phyloP scores from a whole-genome alignment of 2,888 invertebrate species.

The Teleiodes luculella region DNA sequence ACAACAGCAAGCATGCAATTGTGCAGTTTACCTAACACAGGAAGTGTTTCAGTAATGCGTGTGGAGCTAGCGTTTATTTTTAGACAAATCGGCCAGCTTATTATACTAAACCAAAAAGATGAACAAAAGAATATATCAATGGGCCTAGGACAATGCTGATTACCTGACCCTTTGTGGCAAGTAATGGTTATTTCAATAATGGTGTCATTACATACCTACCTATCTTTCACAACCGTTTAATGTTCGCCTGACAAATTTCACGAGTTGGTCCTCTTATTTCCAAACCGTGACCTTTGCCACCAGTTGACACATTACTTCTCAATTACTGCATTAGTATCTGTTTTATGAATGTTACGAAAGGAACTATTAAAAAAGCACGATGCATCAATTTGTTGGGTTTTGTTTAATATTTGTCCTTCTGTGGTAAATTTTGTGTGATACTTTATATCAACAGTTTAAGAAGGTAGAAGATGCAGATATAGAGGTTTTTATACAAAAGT shows the following conservation, averaged over 20 bases:
- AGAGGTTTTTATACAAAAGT: no score
- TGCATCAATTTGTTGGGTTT: conserved; percentile 15
- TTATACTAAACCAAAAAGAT: no score
- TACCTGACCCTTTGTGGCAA: neutral
- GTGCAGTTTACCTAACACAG: no score
- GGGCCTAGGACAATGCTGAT: neutral
- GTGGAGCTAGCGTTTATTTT: no score
- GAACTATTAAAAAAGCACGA: conserved; percentile 19
- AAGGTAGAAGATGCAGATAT: no score
- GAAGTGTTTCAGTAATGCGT: no score
- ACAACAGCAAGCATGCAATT: no score
- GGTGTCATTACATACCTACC: neutral
- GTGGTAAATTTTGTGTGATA: neutral
- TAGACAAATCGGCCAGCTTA: no score
- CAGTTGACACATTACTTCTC: conserved; percentile 12
- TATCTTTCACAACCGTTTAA: conserved; percentile 6
- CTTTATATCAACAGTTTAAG: no score
- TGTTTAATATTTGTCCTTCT: conserved; percentile 12
- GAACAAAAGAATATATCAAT: neutral
- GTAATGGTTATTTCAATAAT: conserved; percentile 2
- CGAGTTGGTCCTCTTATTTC: conserved; percentile 4
- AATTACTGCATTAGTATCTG: conserved; percentile 8
- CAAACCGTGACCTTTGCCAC: conserved; percentile 12
- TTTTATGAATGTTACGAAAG: conserved; percentile 16
- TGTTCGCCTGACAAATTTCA: neutral